Evolutionary conservation across 2,797 vertebrate species (phyloP).

Genomic region (Etheostoma perlongum): DNA sequence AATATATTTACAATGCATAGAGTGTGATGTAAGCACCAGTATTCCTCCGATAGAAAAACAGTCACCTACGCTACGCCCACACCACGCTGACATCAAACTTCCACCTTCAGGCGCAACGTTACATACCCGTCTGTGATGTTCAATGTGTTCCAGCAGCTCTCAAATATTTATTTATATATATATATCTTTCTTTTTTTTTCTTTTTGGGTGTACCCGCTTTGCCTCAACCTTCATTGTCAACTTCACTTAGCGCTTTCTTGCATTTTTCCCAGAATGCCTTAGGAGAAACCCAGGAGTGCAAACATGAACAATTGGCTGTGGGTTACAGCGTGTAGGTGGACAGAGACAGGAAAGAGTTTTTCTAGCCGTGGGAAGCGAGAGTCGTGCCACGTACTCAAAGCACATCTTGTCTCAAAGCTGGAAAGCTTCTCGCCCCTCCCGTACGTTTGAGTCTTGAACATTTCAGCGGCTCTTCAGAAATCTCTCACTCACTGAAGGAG

Average conservation of each 20-base stretch:
- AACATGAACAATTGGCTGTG: slow-evolving; percentile 15
- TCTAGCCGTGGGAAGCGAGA: slow-evolving; percentile 8
- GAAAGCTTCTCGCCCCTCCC: too few relatives aligned
- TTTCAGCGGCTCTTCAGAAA: neutral
- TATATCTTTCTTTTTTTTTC: too few relatives aligned
- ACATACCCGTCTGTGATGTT: neutral
- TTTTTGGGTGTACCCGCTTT: neutral
- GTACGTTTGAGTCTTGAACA: neutral
- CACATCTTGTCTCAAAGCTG: neutral
- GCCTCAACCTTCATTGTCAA: slow-evolving; percentile 24
- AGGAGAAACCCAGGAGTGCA: slow-evolving; percentile 21
- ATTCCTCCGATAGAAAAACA: slow-evolving; percentile 5
- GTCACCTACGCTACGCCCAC: slow-evolving; percentile 50
- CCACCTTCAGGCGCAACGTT: slow-evolving; percentile 21
- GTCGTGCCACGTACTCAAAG: slow-evolving; percentile 14
- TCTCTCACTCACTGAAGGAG: neutral
- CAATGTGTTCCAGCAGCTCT: neutral
- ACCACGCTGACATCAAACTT: slow-evolving; percentile 16
- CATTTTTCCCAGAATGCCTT: slow-evolving; percentile 48
- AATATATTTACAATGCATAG: neutral
- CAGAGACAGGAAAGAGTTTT: neutral
- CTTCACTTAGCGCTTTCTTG: slow-evolving; percentile 16
- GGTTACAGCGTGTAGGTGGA: slow-evolving; percentile 51
- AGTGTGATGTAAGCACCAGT: slow-evolving; percentile 27
- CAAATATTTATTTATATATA: neutral